A percentile compares a stretch with the other conserved stretches of the same genome.
Evolutionary conservation across 1,140 invertebrate genomes (phyloP).

Genomic region (Trialeurodes vaporariorum): DNA sequence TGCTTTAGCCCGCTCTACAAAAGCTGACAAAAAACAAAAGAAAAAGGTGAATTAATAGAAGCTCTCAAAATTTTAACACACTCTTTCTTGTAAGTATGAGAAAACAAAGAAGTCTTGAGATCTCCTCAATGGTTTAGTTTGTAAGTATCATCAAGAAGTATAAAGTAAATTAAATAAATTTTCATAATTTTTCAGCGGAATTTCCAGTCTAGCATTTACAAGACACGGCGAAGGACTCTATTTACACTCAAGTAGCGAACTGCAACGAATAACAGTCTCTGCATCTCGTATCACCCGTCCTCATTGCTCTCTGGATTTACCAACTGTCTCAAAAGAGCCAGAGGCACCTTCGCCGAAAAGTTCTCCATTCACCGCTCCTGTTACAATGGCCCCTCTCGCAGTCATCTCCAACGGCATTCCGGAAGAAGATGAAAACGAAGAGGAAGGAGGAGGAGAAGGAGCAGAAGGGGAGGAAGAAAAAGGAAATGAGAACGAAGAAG

Average conservation of each 20-base stretch:
- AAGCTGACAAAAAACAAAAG: too few species aligned
- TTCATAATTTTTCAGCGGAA: constrained; percentile 55
- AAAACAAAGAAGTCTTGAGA: too few species aligned
- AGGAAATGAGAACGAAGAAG: background rate
- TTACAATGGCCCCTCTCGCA: background rate
- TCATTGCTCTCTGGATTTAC: constrained; percentile 40
- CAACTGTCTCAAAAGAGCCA: constrained; percentile 24
- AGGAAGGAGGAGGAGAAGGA: constrained; percentile 10
- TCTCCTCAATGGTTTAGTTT: too few species aligned
- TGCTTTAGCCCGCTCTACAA: too few species aligned
- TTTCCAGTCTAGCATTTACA: constrained; percentile 85
- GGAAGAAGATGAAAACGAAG: constrained; percentile 9
- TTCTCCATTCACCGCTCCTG: constrained; percentile 15
- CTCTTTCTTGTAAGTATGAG: too few species aligned
- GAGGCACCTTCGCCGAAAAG: constrained; percentile 1
- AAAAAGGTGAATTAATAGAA: too few species aligned
- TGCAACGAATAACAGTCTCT: constrained; percentile 78
- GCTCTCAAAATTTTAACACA: too few species aligned
- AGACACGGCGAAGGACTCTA: constrained; percentile 84
- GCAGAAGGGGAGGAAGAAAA: constrained; percentile 10
- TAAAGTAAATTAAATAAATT: constrained; percentile 4
- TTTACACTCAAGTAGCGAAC: constrained; percentile 83
- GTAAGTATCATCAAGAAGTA: too few species aligned
- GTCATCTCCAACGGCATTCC: constrained; percentile 2
- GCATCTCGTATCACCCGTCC: constrained; percentile 51